Evolutionary conservation across 1,140 invertebrate species (phyloP).

Genomic region (Ctenoplectra terminalis): DNA sequence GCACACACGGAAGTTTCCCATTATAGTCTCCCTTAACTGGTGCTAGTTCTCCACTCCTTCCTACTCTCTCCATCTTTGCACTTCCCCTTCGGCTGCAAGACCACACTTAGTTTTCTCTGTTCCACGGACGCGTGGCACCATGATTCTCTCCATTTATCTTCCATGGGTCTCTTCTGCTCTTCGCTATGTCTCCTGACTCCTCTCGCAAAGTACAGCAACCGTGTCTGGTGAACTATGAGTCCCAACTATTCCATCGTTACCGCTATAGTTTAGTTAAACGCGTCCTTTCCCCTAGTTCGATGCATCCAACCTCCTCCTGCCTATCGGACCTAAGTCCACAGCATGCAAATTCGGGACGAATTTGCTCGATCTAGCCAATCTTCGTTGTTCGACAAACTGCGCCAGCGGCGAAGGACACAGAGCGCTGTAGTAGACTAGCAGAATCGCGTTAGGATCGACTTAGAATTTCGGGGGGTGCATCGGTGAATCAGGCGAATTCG

Average conservation of each 20-base stretch:
- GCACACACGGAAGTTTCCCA: slow-evolving; percentile 64
- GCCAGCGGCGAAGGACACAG: slow-evolving; percentile 48
- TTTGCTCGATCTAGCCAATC: slow-evolving; percentile 73
- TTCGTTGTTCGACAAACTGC: slow-evolving; percentile 72
- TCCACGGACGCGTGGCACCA: background rate
- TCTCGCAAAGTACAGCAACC: slow-evolving; percentile 38
- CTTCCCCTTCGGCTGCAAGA: no score
- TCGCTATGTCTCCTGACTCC: slow-evolving; percentile 23
- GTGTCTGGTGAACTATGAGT: slow-evolving; percentile 64
- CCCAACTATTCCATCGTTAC: slow-evolving; percentile 67
- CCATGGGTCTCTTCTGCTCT: background rate
- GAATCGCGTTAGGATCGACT: slow-evolving; percentile 65
- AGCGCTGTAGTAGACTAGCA: background rate
- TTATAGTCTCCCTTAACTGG: slow-evolving; percentile 70
- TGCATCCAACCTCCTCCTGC: background rate
- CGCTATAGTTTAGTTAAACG: slow-evolving; percentile 68
- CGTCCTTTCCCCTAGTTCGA: slow-evolving; percentile 21
- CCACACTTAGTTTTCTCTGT: background rate
- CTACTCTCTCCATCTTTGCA: background rate
- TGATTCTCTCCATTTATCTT: background rate
- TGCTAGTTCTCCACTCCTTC: slow-evolving; percentile 15
- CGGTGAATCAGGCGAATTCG: slow-evolving; percentile 66
- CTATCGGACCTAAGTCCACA: slow-evolving; percentile 74
- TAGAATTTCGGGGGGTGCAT: slow-evolving; percentile 61
- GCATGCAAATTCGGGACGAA: slow-evolving; percentile 73